Conservation (phyloP, 2,888 invertebrate species). For the Drosophila prolongata region DNA sequence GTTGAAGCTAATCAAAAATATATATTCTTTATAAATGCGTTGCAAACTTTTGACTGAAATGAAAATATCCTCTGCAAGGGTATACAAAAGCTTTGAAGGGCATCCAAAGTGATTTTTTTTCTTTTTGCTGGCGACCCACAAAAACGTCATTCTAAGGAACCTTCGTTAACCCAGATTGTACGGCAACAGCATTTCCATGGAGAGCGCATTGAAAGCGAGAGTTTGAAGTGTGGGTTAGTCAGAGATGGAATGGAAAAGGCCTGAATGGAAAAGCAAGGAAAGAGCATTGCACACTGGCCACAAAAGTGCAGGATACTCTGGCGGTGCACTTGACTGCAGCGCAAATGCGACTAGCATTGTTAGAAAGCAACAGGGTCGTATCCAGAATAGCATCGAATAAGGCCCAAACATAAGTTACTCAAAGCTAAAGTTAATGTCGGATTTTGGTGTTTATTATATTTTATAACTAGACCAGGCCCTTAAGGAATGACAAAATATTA, state of each 20-base stretch:
- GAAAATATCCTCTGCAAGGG: no score
- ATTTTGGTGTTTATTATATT: no score
- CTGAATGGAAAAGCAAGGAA: constrained; percentile 1
- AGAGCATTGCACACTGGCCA: constrained; percentile 18
- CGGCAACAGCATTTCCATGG: constrained; percentile 25
- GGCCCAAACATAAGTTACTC: background rate
- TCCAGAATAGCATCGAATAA: background rate
- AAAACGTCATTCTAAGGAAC: constrained; percentile 33
- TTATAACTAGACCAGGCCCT: no score
- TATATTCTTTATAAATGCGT: no score
- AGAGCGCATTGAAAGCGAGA: constrained; percentile 43
- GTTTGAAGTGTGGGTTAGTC: constrained; percentile 39
- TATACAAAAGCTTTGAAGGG: background rate
- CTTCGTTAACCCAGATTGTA: constrained; percentile 53
- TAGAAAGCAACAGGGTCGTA: background rate
- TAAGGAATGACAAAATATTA: no score
- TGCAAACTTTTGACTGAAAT: no score
- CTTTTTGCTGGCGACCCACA: constrained; percentile 2
- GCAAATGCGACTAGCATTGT: constrained; percentile 9
- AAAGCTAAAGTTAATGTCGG: no score
- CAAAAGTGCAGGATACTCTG: constrained; percentile 26
- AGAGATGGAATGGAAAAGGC: constrained; percentile 3
- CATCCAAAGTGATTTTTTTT: background rate
- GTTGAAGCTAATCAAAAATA: no score
- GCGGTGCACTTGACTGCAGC: constrained; percentile 7